Conservation (phyloP, 2,797 vertebrate genomes). For the Aratinga solstitialis region DNA sequence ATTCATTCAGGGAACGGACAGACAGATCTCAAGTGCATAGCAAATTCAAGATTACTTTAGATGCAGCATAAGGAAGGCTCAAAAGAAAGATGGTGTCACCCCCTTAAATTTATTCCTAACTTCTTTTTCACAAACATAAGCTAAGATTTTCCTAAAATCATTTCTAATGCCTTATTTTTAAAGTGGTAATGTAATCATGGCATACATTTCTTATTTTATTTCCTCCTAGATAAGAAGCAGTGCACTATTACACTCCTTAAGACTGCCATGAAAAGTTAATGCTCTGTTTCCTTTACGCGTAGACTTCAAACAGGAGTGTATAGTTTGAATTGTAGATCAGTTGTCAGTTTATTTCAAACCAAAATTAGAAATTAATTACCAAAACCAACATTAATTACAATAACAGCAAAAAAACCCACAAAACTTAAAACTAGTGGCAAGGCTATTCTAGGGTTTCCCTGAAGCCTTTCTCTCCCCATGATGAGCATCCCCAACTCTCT, state of each 20-base stretch:
- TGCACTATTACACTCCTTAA: neutral
- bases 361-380: neutral
- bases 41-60: neutral
- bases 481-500: neutral
- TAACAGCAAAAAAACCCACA: neutral
- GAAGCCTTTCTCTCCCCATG: neutral
- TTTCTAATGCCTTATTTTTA: neutral
- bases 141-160: neutral
- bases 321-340: neutral
- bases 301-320: neutral
- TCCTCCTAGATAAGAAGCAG: neutral
- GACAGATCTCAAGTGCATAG: neutral
- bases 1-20: neutral
- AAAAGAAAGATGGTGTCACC: neutral
- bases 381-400: neutral
- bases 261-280: neutral
- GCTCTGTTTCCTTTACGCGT: neutral
- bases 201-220: neutral
- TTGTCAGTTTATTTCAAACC: neutral
- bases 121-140: neutral
- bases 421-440: neutral
- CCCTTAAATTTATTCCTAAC: neutral
- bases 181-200: neutral
- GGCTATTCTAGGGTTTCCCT: accelerated
- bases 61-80: neutral